Evolutionary conservation across 2,797 vertebrate species (phyloP).

Genomic region (Stomatorhinus walkeri): DNA sequence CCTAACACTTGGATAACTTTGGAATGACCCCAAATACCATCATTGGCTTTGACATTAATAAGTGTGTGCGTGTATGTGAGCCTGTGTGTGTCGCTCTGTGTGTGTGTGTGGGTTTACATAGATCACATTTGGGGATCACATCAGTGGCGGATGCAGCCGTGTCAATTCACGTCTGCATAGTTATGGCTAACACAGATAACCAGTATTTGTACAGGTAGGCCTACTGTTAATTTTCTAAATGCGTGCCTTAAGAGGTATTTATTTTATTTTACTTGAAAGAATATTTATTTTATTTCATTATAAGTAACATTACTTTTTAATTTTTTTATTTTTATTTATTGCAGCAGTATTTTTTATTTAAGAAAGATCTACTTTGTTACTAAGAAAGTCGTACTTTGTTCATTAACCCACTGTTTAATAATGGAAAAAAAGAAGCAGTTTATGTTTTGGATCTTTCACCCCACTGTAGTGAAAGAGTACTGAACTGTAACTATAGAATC

Average conservation of each 20-base stretch:
- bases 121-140: not conserved
- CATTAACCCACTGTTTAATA: not conserved
- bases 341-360: not conserved
- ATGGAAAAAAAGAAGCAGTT: not conserved
- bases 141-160: not conserved
- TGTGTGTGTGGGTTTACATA: not conserved
- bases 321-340: not conserved
- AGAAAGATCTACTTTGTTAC: not conserved
- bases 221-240: not conserved
- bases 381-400: not conserved
- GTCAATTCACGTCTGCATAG: not conserved
- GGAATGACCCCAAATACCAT: slow-evolving; percentile 65
- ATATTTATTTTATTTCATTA: not conserved
- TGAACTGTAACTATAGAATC: not conserved
- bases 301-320: not conserved
- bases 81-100: not conserved
- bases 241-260: not conserved
- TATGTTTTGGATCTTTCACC: not conserved
- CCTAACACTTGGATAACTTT: slow-evolving; percentile 63
- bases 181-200: not conserved
- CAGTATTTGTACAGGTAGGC: not conserved
- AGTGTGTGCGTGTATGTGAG: not conserved
- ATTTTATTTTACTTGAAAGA: not conserved
- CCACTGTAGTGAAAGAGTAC: not conserved
- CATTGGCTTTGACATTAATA: slow-evolving; percentile 45